These are phyloP conservation scores for Choloepus hoffmanni DNA, from an alignment of 2,113 vertebrate species.

Conservation along the genomic window DNA sequence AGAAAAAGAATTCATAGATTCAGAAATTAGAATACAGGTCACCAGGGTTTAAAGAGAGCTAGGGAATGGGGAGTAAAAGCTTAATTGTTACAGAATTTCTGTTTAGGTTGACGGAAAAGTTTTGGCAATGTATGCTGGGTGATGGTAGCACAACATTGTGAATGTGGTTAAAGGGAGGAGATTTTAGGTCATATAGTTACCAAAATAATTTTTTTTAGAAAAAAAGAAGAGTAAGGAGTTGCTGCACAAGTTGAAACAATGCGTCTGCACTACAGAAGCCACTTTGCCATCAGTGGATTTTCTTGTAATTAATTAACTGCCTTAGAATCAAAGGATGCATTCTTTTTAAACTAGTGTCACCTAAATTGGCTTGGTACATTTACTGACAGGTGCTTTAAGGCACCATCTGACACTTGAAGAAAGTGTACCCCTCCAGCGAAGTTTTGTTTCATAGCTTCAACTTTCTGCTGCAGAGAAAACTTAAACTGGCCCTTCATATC, in stretches of 20 bases:
- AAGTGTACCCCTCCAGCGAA: conserved; percentile 41
- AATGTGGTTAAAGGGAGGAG: no score
- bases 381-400: conserved; percentile 51
- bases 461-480: conserved; percentile 30
- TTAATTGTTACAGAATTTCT: no score
- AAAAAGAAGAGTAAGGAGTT: not conserved
- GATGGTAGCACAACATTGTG: no score
- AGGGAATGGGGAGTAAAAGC: no score
- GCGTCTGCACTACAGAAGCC: not conserved
- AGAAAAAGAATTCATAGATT: no score
- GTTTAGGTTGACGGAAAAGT: no score
- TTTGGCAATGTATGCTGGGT: no score
- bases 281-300: not conserved
- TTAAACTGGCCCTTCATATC: conserved; percentile 54
- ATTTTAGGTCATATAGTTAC: no score
- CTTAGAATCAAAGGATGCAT: conserved; percentile 60
- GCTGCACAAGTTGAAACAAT: not conserved
- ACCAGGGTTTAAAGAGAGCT: no score
- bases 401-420: conserved; percentile 55
- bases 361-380: conserved; percentile 44
- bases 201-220: not conserved
- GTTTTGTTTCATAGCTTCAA: not conserved
- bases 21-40: no score
- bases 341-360: conserved; percentile 43
- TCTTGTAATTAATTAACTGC: no score